Evolutionary conservation across 2,797 vertebrate species (phyloP).

Genomic region (Mionectes olivaceus): DNA sequence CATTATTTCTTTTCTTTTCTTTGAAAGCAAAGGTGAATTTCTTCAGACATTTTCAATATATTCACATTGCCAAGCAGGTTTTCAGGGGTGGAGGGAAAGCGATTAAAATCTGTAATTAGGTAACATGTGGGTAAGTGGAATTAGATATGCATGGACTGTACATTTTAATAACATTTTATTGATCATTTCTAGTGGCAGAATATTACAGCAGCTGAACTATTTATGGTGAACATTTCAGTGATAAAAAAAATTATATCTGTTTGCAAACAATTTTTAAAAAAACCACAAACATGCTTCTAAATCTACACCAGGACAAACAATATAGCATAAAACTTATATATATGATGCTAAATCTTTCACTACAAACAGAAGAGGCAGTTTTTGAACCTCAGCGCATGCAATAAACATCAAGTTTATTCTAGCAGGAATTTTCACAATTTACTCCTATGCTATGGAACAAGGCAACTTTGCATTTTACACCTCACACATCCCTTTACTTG

Average conservation of each 20-base stretch:
- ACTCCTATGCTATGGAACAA: background rate
- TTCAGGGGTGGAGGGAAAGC: constrained; percentile 33
- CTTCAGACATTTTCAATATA: constrained; percentile 12
- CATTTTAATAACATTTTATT: constrained; percentile 70
- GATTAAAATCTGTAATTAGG: constrained; percentile 70
- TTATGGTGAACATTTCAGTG: constrained; percentile 57
- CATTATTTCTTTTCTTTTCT: constrained; percentile 45
- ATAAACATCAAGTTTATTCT: background rate
- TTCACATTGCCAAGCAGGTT: background rate
- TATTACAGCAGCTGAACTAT: constrained; percentile 53
- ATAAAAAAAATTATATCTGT: constrained; percentile 18
- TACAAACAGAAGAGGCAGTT: background rate
- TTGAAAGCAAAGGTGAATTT: constrained; percentile 44
- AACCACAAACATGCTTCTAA: constrained; percentile 16
- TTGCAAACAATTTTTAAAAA: background rate
- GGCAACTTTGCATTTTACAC: background rate
- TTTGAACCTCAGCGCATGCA: background rate
- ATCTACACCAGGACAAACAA: constrained; percentile 43
- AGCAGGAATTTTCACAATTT: background rate
- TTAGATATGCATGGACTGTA: constrained; percentile 66
- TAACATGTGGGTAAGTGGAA: constrained; percentile 64
- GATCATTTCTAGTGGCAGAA: constrained; percentile 64
- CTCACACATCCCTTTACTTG: background rate
- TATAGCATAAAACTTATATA: background rate
- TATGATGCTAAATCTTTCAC: constrained; percentile 10